phyloP scores from a whole-genome alignment of 2,113 vertebrate genomes.

The Triplophysa rosa region DNA sequence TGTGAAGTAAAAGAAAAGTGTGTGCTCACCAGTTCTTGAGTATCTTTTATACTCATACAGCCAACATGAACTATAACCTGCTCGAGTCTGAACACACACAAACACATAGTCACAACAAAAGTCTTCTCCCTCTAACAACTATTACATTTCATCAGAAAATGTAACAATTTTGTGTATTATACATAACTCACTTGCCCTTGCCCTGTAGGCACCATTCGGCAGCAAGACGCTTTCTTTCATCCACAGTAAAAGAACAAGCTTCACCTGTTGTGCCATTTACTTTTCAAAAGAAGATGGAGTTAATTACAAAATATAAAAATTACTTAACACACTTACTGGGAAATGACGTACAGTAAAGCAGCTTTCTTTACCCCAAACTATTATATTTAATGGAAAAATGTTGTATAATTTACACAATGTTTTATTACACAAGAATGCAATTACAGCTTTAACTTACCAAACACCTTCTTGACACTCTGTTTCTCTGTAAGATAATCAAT shows the following conservation, averaged over 20 bases:
- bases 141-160: too few relatives aligned
- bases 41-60: slow-evolving; percentile 85
- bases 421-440: too few relatives aligned
- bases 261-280: slow-evolving; percentile 97
- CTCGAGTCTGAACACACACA: slow-evolving; percentile 76
- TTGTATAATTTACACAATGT: too few relatives aligned
- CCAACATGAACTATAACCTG: slow-evolving; percentile 92
- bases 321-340: not conserved
- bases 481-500: slow-evolving; percentile 83
- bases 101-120: slow-evolving; percentile 10
- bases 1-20: not conserved
- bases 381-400: not conserved
- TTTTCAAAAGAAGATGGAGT: slow-evolving; percentile 60
- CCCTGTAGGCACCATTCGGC: slow-evolving; percentile 85
- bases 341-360: too few relatives aligned
- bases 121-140: not conserved
- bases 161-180: not conserved
- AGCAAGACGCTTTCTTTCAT: slow-evolving; percentile 83
- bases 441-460: slow-evolving; percentile 80
- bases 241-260: slow-evolving; percentile 82
- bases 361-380: not conserved
- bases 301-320: not conserved
- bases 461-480: slow-evolving; percentile 83
- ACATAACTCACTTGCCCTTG: slow-evolving; percentile 77
- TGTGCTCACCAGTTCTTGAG: slow-evolving; percentile 83